Conservation (phyloP, 2,888 invertebrate genomes). For the Ophion costatus region DNA sequence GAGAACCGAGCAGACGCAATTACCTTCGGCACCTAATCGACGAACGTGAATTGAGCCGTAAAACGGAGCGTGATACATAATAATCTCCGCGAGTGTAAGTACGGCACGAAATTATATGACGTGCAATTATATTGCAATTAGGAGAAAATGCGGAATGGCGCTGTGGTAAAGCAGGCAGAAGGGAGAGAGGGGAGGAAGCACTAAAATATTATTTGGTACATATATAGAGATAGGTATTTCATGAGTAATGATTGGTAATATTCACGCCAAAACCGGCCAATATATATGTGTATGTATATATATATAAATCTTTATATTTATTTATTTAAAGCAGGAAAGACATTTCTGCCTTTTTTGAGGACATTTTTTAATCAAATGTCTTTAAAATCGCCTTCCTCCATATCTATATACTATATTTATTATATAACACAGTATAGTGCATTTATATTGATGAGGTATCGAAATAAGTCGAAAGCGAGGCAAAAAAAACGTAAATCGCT, state of each 20-base stretch:
- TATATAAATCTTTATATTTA: too few relatives aligned
- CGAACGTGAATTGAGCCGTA: conserved; percentile 58
- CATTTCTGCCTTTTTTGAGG: too few relatives aligned
- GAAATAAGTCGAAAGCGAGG: too few relatives aligned
- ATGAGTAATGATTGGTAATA: conserved; percentile 8
- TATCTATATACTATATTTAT: too few relatives aligned
- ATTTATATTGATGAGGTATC: too few relatives aligned
- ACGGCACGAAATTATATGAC: conserved; percentile 10
- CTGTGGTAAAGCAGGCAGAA: neutral
- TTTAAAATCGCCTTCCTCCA: too few relatives aligned
- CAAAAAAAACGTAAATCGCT: too few relatives aligned
- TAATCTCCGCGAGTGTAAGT: conserved; percentile 30
- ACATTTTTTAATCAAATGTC: too few relatives aligned
- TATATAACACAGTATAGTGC: too few relatives aligned
- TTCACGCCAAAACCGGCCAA: neutral
- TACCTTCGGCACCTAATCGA: conserved; percentile 36
- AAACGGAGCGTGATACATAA: conserved; percentile 43
- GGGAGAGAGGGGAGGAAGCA: conserved; percentile 12
- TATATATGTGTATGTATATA: too few relatives aligned
- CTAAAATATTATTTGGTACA: conserved; percentile 26
- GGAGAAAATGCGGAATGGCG: conserved; percentile 33
- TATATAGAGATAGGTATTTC: conserved; percentile 2
- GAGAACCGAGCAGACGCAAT: conserved; percentile 19
- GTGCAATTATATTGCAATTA: conserved; percentile 62
- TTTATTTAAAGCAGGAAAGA: too few relatives aligned